Percentiles rank a stretch among this genome's conserved stretches.
Evolutionary conservation across 2,113 vertebrate species (phyloP).

Genomic region (Menura novaehollandiae): DNA sequence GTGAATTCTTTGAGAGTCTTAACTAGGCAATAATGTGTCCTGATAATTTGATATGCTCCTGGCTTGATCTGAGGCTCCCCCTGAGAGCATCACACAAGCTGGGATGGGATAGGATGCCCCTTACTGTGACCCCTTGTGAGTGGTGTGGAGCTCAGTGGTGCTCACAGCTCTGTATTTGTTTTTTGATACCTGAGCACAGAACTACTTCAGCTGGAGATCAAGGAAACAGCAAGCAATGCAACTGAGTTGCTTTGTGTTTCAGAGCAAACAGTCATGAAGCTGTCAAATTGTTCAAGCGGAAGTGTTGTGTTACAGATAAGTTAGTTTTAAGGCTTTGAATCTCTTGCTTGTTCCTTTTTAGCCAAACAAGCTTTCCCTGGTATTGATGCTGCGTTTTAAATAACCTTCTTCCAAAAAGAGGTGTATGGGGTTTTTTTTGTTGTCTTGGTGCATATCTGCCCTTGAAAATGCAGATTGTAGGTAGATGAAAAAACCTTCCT

Average conservation of each 20-base stretch:
- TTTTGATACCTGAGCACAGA: neutral
- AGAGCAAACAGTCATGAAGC: neutral
- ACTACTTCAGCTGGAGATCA: neutral
- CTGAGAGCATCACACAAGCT: neutral
- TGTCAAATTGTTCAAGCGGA: neutral
- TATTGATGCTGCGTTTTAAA: neutral
- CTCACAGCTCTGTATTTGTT: neutral
- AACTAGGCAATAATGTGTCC: neutral
- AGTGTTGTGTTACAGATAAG: neutral
- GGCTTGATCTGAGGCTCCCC: neutral
- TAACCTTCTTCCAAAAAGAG: neutral
- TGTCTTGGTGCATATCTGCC: neutral
- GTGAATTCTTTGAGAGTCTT: neutral
- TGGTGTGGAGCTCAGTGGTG: neutral
- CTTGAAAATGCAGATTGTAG: neutral
- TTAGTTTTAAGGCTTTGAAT: neutral
- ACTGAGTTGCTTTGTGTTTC: neutral
- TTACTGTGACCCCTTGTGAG: neutral
- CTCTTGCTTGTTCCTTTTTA: neutral
- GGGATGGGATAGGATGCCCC: neutral
- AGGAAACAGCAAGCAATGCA: neutral
- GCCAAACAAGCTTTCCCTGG: neutral
- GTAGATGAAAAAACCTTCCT: neutral
- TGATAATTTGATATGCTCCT: neutral
- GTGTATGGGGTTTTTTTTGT: accelerated